These are phyloP conservation scores for Xylota segnis DNA, from an alignment of 2,888 invertebrate genomes.

Conservation along the genomic window DNA sequence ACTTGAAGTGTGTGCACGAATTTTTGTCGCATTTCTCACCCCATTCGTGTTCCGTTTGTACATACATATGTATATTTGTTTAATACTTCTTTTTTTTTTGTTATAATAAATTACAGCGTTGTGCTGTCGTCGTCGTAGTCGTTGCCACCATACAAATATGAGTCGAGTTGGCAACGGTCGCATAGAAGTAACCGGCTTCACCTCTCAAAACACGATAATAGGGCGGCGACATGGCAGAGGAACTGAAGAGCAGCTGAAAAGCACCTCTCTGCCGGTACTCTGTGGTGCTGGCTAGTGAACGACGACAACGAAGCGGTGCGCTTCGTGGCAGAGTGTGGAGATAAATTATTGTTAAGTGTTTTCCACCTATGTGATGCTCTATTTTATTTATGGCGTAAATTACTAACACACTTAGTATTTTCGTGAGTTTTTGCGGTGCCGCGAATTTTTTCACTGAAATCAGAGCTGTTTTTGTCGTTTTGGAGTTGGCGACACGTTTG, in stretches of 20 bases:
- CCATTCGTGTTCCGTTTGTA: not conserved
- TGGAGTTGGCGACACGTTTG: not conserved
- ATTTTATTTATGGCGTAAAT: conserved; percentile 62
- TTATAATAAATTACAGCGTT: conserved; percentile 39
- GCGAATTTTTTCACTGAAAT: not conserved
- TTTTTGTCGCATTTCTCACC: conserved; percentile 34
- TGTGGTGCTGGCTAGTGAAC: conserved; percentile 4
- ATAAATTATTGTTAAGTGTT: conserved; percentile 48
- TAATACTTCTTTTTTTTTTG: conserved; percentile 18
- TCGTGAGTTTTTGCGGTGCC: conserved; percentile 6
- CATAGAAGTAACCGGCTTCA: conserved; percentile 42
- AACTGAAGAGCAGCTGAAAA: conserved; percentile 3
- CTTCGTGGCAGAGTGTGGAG: conserved; percentile 21
- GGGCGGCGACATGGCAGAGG: not conserved
- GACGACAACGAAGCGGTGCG: not conserved
- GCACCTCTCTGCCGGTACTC: not conserved
- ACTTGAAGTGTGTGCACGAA: not conserved
- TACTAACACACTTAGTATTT: conserved; percentile 7
- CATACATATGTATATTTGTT: not conserved
- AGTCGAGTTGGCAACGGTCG: conserved; percentile 36
- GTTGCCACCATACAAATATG: conserved; percentile 23
- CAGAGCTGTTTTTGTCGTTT: not conserved
- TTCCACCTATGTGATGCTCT: conserved; percentile 47
- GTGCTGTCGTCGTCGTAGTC: not conserved
- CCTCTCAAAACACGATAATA: conserved; percentile 5